Percentiles rank a stretch among this genome's conserved stretches.
Evolutionary conservation across 2,797 vertebrate genomes (phyloP).

Genomic region (Aphelocoma californica): DNA sequence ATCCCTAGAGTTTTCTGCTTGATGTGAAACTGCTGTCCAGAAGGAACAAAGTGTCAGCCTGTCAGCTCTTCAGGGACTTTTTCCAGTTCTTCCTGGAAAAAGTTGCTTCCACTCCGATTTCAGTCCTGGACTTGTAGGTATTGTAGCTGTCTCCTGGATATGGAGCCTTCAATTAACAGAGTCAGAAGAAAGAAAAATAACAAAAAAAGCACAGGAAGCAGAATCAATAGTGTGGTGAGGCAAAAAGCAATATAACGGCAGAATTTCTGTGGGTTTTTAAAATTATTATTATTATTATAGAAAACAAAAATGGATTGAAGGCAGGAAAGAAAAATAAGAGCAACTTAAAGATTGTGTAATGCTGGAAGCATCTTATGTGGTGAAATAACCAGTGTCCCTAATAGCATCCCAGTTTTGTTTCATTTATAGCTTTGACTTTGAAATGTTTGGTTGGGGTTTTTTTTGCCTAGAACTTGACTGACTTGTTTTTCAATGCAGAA

Average conservation of each 20-base stretch:
- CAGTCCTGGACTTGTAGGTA: not conserved
- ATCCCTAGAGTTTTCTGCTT: not conserved
- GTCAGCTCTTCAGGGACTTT: not conserved
- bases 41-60: not conserved
- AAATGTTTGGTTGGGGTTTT: not conserved
- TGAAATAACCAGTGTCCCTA: not conserved
- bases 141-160: not conserved
- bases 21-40: not conserved
- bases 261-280: not conserved
- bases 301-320: not conserved
- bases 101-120: not conserved
- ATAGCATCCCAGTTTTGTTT: not conserved
- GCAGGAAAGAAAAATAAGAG: not conserved
- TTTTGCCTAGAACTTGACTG: not conserved
- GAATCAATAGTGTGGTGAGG: slow-evolving; percentile 4
- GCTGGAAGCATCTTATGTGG: not conserved
- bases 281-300: not conserved
- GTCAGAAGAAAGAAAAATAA: not conserved
- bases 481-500: slow-evolving; percentile 30
- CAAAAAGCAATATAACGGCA: not conserved
- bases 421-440: slow-evolving; percentile 18
- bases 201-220: not conserved
- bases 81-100: not conserved
- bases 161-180: not conserved
- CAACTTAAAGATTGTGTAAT: not conserved